Percentiles rank a stretch among this genome's conserved stretches.
Conservation (phyloP, 1,140 invertebrate genomes). For the Cydia amplana region DNA sequence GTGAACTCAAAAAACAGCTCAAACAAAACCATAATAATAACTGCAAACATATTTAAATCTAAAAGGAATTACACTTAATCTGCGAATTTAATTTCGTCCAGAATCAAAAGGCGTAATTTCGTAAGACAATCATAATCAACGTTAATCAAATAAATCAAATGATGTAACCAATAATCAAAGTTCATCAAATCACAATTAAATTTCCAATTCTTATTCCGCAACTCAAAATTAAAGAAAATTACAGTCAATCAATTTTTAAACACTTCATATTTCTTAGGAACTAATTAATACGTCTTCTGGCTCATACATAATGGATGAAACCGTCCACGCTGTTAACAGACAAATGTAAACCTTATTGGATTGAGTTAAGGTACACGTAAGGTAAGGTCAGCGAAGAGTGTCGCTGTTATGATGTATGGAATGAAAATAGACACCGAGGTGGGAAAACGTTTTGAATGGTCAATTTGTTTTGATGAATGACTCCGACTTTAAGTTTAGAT, state of each 20-base stretch:
- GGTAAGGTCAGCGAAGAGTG: too few species aligned
- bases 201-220: constrained; percentile 2
- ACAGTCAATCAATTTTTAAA: constrained; percentile 27
- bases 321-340: too few species aligned
- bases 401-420: constrained; percentile 41
- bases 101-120: neutral
- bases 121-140: neutral
- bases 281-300: constrained; percentile 33
- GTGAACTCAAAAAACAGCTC: too few species aligned
- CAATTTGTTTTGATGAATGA: constrained; percentile 19
- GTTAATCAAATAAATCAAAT: constrained; percentile 23
- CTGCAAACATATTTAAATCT: neutral
- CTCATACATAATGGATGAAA: constrained; percentile 43
- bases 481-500: neutral
- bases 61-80: neutral
- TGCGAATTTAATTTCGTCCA: neutral
- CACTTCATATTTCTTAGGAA: constrained; percentile 24
- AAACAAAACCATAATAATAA: too few species aligned
- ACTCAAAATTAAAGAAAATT: constrained; percentile 13
- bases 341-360: too few species aligned
- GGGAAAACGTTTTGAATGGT: constrained; percentile 6
- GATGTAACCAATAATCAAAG: constrained; percentile 12
- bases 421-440: constrained; percentile 34
- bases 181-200: constrained; percentile 21
- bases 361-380: too few species aligned